Evolutionary conservation across 2,888 invertebrate species (phyloP), one percentile per base, ranked within the genome.

Genomic region (Camponotus fellah): DNA sequence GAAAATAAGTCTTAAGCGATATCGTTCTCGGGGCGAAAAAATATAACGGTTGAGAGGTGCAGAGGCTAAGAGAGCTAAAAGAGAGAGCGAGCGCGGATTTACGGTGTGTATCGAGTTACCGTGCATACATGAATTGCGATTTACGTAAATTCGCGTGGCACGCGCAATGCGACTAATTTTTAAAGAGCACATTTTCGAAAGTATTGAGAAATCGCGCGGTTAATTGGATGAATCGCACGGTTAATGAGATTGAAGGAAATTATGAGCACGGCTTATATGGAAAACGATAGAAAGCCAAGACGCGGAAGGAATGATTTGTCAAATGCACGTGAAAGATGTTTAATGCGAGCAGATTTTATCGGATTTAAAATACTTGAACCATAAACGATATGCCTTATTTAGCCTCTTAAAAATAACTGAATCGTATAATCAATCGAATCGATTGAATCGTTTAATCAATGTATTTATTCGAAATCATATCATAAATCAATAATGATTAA

Each of bases 21-120:
- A 53, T 40, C 65, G 80, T 64, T 65, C 58, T 0, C 68, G 64
- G 21, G 17, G 46, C 34, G 74, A 72, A 82, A 82, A 77, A 82
- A 60, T 46, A 40, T 64, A 71, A 76, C 49, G 62, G 60, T 69
- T 32, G 56, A 58, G 26, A 26, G 26, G 71, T 43, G 46, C 72
- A 60, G 53, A 58, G 37, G 14, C 12, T 40, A 6, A 34, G 34
- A 46, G 60, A 43, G 53, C 53, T 53, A 53, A 58, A 71, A 72
- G 72, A 80, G 72, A 72, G 79, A 71, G 69, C 56, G 26, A 60
- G 26, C 58, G 72, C n/a, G 40, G 14, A 71, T 34, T 71, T 60
- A 80, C 26, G 21, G 26, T n/a, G 46, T 46, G 46, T 46, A 21
- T 71, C 43, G 40, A 10, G 60, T 80, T 80, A 72, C 71, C 43